phyloP scores from a whole-genome alignment of 35 echinoderm and acorn worm genomes.

The Ptychodera flava region DNA sequence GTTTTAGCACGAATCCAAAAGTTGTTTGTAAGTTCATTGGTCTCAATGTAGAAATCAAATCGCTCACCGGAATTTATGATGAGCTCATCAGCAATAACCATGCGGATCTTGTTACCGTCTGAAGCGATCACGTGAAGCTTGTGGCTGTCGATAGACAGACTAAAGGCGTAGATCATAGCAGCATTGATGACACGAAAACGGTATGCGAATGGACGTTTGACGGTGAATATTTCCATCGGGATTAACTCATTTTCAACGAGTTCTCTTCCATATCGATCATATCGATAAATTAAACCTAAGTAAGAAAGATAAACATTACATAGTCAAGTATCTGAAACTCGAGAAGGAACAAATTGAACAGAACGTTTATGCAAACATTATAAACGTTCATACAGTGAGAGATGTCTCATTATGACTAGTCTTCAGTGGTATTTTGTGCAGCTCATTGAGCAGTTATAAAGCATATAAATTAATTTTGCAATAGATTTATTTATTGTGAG shows the following conservation, averaged over 20 bases:
- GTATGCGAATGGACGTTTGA: not conserved
- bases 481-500: too few species aligned
- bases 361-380: too few species aligned
- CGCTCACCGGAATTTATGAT: not conserved
- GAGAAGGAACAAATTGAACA: too few species aligned
- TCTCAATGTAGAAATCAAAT: not conserved
- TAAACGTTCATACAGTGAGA: too few species aligned
- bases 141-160: not conserved
- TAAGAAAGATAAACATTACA: too few species aligned
- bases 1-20: not conserved
- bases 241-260: not conserved
- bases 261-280: not conserved
- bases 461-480: too few species aligned
- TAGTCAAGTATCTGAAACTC: too few species aligned
- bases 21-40: not conserved
- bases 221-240: not conserved
- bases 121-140: not conserved
- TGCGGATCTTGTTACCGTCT: not conserved
- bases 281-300: too few species aligned
- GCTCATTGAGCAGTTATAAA: too few species aligned
- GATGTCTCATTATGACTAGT: too few species aligned
- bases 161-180: not conserved
- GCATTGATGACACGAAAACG: not conserved
- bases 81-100: not conserved
- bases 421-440: too few species aligned